These are phyloP conservation scores for Protonibea diacanthus DNA, from an alignment of 2,797 vertebrate species.

Conservation along the genomic window DNA sequence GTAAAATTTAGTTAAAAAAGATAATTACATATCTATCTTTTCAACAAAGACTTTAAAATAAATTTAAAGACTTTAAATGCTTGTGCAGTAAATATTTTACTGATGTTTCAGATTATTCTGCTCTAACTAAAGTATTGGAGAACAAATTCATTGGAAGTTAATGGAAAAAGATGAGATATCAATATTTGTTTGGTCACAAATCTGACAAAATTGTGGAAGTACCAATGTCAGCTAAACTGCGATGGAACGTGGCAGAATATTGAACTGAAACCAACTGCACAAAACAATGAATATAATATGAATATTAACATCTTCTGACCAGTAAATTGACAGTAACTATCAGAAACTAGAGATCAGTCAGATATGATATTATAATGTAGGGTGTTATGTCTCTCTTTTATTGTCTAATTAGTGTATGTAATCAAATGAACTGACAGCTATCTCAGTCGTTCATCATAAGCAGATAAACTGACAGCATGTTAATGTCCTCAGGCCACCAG, in stretches of 20 bases:
- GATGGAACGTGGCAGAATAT: too few relatives aligned
- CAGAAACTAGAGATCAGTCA: not conserved
- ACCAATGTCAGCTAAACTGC: too few relatives aligned
- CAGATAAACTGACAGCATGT: not conserved
- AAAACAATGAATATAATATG: too few relatives aligned
- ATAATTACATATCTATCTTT: not conserved
- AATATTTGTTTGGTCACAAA: too few relatives aligned
- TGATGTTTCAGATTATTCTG: not conserved
- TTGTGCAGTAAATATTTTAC: too few relatives aligned
- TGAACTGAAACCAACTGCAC: too few relatives aligned
- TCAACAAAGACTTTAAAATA: not conserved
- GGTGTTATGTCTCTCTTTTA: not conserved
- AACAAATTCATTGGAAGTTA: too few relatives aligned
- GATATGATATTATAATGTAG: not conserved
- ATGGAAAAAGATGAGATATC: not conserved
- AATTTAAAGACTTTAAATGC: not conserved
- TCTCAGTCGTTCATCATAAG: not conserved
- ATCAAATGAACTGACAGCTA: not conserved
- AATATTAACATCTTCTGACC: too few relatives aligned
- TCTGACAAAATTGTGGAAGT: too few relatives aligned
- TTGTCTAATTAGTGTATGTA: not conserved
- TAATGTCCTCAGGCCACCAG: conserved; percentile 58
- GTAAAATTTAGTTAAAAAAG: not conserved
- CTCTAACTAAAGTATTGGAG: not conserved
- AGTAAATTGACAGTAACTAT: too few relatives aligned